Evolutionary conservation across 2,797 vertebrate species (phyloP).

Genomic region (Danio albolineatus): DNA sequence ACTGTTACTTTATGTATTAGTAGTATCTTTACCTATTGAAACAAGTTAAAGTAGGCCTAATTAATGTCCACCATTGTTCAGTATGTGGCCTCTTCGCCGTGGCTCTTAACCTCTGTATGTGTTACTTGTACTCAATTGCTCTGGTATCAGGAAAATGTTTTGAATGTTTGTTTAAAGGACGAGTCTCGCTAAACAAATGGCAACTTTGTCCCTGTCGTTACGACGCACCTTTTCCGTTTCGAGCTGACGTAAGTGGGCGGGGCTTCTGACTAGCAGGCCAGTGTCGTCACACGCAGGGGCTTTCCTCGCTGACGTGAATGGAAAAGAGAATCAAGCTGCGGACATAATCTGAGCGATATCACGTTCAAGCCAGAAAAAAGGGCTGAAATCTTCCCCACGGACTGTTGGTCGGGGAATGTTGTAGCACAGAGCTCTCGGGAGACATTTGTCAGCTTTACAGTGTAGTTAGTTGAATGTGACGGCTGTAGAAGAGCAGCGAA

Average conservation of each 20-base stretch:
- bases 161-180: background rate
- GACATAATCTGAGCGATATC: slow-evolving; percentile 57
- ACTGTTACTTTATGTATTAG: no score
- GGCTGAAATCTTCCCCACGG: background rate
- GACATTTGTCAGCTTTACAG: background rate
- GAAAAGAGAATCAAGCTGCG: slow-evolving; percentile 58
- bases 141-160: background rate
- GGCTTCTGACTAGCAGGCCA: slow-evolving; percentile 59
- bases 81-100: no score
- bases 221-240: background rate
- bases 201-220: background rate
- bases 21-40: no score
- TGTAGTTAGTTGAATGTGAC: background rate
- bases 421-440: background rate
- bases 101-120: no score
- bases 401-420: background rate
- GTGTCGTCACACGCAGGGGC: slow-evolving; percentile 72
- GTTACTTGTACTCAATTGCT: background rate
- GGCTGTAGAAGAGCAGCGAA: slow-evolving; percentile 11
- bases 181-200: background rate
- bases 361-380: background rate
- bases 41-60: no score
- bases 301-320: slow-evolving; percentile 79
- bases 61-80: no score
- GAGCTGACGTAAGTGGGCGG: slow-evolving; percentile 65